A percentile compares a stretch with the other conserved stretches of the same genome.
These are phyloP conservation scores for Chaetura pelagica DNA, from an alignment of 2,113 vertebrate genomes.

Conservation along the genomic window DNA sequence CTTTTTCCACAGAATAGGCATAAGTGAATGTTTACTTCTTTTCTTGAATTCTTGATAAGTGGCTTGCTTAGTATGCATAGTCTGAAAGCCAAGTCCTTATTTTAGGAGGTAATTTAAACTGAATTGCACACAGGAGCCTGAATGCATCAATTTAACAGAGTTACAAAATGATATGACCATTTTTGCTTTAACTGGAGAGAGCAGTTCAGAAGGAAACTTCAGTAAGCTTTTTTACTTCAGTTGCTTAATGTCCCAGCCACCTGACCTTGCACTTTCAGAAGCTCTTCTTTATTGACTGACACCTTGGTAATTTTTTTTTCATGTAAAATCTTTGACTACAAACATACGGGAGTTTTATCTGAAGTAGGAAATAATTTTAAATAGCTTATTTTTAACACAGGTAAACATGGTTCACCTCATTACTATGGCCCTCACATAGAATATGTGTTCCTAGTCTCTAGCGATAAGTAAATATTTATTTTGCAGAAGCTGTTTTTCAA, in stretches of 20 bases:
- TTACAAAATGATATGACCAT: neutral
- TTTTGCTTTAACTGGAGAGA: neutral
- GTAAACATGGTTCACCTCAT: neutral
- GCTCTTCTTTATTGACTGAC: neutral
- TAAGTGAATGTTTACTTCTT: slow-evolving; percentile 40
- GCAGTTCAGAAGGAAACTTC: neutral
- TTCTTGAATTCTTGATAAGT: slow-evolving; percentile 9
- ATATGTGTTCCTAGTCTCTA: neutral
- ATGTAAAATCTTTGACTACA: neutral
- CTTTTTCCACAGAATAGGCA: neutral
- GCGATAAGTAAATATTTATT: neutral
- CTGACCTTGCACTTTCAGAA: neutral
- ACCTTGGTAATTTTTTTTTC: neutral
- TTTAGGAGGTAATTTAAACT: slow-evolving; percentile 43
- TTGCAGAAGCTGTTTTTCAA: neutral
- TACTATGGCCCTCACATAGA: neutral
- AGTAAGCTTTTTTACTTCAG: neutral
- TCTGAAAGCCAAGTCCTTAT: slow-evolving; percentile 20
- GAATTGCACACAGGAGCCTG: neutral
- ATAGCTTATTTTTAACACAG: neutral
- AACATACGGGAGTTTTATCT: neutral
- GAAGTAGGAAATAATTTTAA: neutral
- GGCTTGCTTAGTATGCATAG: slow-evolving; percentile 4
- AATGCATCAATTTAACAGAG: slow-evolving; percentile 14
- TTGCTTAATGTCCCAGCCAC: neutral